These are phyloP conservation scores for Nomada ferruginata DNA, from an alignment of 2,888 invertebrate genomes.

Conservation along the genomic window DNA sequence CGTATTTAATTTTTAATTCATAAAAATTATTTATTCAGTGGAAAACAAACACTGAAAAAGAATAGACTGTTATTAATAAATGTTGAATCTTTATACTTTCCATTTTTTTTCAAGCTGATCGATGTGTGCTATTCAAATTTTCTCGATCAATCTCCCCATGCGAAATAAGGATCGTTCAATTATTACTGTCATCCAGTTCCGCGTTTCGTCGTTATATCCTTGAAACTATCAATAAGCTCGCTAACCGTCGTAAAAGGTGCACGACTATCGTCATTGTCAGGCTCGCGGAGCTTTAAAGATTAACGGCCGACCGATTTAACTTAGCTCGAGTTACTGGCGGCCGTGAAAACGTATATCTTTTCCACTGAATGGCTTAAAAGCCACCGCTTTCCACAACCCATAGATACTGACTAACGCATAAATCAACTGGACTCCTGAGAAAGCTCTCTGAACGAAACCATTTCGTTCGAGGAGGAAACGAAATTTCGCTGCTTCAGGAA, in stretches of 20 bases:
- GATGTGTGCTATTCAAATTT: background rate
- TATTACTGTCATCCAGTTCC: background rate
- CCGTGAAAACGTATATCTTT: conserved; percentile 52
- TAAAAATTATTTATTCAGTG: too few species aligned
- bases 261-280: conserved; percentile 36
- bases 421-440: conserved; percentile 19
- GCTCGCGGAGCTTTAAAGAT: conserved; percentile 53
- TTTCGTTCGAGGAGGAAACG: background rate
- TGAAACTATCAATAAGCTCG: background rate
- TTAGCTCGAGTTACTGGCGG: conserved; percentile 32
- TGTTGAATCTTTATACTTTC: too few species aligned
- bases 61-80: too few species aligned
- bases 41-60: too few species aligned
- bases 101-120: too few species aligned
- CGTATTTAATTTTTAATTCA: too few species aligned
- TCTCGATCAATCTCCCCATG: background rate
- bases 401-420: conserved; percentile 3
- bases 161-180: background rate
- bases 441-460: background rate
- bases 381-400: conserved; percentile 1
- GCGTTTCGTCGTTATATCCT: conserved; percentile 1
- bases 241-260: conserved; percentile 17
- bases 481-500: background rate
- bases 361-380: conserved; percentile 38
- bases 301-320: conserved; percentile 64